A percentile compares a stretch with the other conserved stretches of the same genome.
These are phyloP conservation scores for Orchesella cincta DNA, from an alignment of 1,140 invertebrate genomes.

Conservation along the genomic window DNA sequence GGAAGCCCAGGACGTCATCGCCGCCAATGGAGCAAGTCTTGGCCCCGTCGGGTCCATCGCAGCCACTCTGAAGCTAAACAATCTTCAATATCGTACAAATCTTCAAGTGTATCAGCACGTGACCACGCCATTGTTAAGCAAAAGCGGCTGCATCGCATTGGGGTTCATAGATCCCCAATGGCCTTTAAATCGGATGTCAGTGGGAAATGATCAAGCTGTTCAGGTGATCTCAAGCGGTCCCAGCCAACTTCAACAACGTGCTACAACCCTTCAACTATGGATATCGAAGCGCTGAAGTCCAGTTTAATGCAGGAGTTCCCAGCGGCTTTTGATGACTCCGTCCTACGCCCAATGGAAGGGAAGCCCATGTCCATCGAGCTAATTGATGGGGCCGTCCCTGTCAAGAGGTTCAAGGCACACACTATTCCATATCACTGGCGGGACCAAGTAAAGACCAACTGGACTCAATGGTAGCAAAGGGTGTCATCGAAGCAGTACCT, in stretches of 20 bases:
- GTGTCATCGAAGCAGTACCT: conserved; percentile 53
- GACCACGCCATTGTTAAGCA: background rate
- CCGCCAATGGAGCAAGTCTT: background rate
- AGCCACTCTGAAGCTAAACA: background rate
- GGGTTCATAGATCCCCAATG: background rate
- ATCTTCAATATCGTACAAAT: background rate
- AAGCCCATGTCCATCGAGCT: background rate
- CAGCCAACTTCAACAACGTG: background rate
- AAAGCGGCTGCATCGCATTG: background rate
- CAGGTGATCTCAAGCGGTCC: background rate
- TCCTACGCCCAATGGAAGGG: background rate
- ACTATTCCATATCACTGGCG: background rate
- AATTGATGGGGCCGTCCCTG: background rate
- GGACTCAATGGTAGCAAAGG: conserved; percentile 16
- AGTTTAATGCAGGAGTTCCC: background rate
- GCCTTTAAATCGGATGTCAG: background rate
- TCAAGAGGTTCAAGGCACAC: background rate
- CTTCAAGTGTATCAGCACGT: background rate
- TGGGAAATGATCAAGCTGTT: background rate
- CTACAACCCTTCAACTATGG: background rate
- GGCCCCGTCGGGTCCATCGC: background rate
- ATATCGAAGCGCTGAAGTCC: background rate
- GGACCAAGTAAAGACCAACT: background rate
- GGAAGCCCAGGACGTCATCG: background rate
- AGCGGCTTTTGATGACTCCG: background rate